Conservation (phyloP, 2,888 invertebrate species). For the Catocala sponsa region DNA sequence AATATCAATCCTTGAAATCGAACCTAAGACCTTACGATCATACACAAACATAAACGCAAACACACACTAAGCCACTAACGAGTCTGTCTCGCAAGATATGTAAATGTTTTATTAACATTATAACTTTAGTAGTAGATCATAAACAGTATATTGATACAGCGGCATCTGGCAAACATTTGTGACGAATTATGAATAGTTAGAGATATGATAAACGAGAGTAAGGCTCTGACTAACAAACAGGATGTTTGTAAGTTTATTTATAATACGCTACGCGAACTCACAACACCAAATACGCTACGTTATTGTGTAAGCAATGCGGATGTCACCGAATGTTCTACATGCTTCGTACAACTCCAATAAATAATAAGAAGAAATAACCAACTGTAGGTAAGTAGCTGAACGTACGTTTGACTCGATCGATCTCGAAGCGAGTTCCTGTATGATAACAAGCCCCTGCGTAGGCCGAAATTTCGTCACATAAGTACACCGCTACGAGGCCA, state of each 20-base stretch:
- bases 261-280: neutral
- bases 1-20: too few species aligned
- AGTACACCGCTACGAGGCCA: constrained; percentile 8
- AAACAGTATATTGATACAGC: neutral
- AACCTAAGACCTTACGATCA: too few species aligned
- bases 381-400: neutral
- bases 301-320: constrained; percentile 1
- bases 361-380: neutral
- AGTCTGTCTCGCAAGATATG: neutral
- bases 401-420: neutral
- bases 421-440: neutral
- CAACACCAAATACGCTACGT: neutral
- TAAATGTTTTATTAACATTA: neutral
- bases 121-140: neutral
- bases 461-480: neutral
- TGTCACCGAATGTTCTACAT: neutral
- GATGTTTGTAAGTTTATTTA: constrained; percentile 31
- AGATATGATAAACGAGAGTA: constrained; percentile 7
- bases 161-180: constrained; percentile 20
- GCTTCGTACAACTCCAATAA: neutral
- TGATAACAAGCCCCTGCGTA: neutral
- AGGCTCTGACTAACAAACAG: constrained; percentile 28
- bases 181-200: constrained; percentile 4
- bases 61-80: too few species aligned
- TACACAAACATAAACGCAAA: too few species aligned